These are phyloP conservation scores for Drosophila albomicans DNA, from an alignment of 1,140 invertebrate species.

Conservation along the genomic window DNA sequence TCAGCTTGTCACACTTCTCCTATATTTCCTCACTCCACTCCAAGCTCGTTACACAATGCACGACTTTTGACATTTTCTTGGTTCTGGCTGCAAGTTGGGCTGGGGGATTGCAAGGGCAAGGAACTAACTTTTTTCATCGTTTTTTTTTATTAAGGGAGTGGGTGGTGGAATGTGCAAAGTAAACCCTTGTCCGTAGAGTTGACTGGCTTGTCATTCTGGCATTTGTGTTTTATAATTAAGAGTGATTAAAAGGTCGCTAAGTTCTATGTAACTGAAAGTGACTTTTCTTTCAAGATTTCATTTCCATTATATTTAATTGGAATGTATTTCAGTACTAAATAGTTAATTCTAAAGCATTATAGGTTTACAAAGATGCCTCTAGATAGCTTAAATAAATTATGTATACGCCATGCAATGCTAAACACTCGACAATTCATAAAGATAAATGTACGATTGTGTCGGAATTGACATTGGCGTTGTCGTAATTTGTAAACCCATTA, in stretches of 20 bases:
- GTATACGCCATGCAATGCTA: constrained; percentile 27
- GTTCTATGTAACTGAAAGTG: constrained; percentile 9
- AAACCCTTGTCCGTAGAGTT: background rate
- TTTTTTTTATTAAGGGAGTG: no score
- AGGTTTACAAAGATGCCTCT: background rate
- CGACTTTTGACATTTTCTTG: constrained; percentile 59
- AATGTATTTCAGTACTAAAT: background rate
- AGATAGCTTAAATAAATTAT: constrained; percentile 11
- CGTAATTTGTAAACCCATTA: constrained; percentile 40
- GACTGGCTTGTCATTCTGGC: constrained; percentile 49
- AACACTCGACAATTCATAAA: background rate
- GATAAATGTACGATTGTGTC: background rate
- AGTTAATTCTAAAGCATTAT: background rate
- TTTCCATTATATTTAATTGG: constrained; percentile 5
- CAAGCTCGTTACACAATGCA: constrained; percentile 41
- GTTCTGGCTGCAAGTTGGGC: constrained; percentile 15
- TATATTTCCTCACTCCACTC: constrained; percentile 6
- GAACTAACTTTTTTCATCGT: background rate
- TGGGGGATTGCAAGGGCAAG: background rate
- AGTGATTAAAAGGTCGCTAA: constrained; percentile 55
- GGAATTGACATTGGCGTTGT: constrained; percentile 33
- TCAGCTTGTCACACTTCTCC: background rate
- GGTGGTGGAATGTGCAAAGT: background rate
- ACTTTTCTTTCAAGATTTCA: constrained; percentile 2
- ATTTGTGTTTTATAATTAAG: constrained; percentile 60